phyloP scores from a whole-genome alignment of 2,797 vertebrate species.

The Neosilurus mollespiculum region DNA sequence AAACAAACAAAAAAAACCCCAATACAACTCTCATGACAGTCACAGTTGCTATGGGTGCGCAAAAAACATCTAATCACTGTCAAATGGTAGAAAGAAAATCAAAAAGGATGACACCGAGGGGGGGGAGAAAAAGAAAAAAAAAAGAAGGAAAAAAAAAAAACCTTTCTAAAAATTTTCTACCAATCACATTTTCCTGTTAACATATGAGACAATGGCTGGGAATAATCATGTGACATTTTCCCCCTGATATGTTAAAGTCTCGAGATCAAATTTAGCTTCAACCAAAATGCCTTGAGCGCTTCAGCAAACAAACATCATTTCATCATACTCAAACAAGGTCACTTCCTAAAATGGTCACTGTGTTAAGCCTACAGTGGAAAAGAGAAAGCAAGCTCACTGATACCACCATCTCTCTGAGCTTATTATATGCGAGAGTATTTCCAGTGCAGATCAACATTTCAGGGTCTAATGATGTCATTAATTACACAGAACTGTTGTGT shows the following conservation, averaged over 20 bases:
- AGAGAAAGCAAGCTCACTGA: not conserved
- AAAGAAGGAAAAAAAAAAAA: not conserved
- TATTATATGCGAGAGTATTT: not conserved
- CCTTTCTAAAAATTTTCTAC: not conserved
- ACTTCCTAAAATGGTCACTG: not conserved
- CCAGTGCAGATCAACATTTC: not conserved
- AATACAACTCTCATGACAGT: constrained; percentile 22
- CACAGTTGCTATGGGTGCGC: constrained; percentile 27
- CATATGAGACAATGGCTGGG: not conserved
- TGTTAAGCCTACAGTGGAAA: constrained; percentile 1
- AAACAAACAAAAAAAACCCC: too few species aligned
- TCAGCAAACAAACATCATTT: constrained; percentile 22
- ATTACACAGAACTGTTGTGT: not conserved
- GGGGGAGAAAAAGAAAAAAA: not conserved
- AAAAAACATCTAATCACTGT: constrained; percentile 2
- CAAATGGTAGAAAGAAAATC: constrained; percentile 15
- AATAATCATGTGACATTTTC: not conserved
- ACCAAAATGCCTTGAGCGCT: constrained; percentile 10
- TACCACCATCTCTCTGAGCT: too few species aligned
- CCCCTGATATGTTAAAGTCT: not conserved
- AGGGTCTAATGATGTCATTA: not conserved
- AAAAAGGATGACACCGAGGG: constrained; percentile 11
- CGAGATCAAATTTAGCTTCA: not conserved
- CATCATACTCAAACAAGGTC: not conserved
- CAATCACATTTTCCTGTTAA: constrained; percentile 5